These are phyloP conservation scores for Turritopsis dohrnii DNA, from an alignment of 30 jellyfish, hydroid and myxozoan species.

Conservation along the genomic window DNA sequence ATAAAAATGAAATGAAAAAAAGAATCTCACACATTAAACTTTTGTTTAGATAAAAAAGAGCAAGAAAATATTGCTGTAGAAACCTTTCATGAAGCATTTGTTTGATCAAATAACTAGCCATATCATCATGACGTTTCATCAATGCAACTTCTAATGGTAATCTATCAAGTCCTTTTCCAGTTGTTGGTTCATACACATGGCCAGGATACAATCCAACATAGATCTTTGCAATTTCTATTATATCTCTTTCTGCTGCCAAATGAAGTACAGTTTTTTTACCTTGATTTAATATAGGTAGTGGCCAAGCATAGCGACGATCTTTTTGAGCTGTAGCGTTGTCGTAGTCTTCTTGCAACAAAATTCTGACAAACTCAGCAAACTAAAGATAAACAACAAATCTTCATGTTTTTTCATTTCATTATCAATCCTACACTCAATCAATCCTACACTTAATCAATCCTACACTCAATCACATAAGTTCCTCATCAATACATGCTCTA, in stretches of 20 bases:
- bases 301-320: slow-evolving; percentile 26
- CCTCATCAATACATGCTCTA: too few relatives aligned
- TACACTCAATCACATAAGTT: too few relatives aligned
- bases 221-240: slow-evolving; percentile 39
- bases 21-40: too few relatives aligned
- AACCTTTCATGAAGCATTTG: slow-evolving; percentile 29
- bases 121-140: slow-evolving; percentile 48
- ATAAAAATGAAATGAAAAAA: too few relatives aligned
- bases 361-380: slow-evolving; percentile 19
- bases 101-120: slow-evolving; percentile 49
- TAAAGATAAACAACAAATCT: not conserved
- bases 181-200: slow-evolving; percentile 37
- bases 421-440: too few relatives aligned
- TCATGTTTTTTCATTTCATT: not conserved
- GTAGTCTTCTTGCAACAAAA: slow-evolving; percentile 15
- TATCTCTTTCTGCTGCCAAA: slow-evolving; percentile 66
- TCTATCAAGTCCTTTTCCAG: slow-evolving; percentile 20
- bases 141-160: slow-evolving; percentile 61
- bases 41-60: too few relatives aligned
- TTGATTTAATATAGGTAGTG: slow-evolving; percentile 8
- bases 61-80: not conserved
- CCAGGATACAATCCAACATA: slow-evolving; percentile 52
- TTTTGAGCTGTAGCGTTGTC: not conserved
- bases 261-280: slow-evolving; percentile 54
- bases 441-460: too few relatives aligned